Conservation (phyloP, 2,113 vertebrate genomes). For the Salvator merianae region DNA sequence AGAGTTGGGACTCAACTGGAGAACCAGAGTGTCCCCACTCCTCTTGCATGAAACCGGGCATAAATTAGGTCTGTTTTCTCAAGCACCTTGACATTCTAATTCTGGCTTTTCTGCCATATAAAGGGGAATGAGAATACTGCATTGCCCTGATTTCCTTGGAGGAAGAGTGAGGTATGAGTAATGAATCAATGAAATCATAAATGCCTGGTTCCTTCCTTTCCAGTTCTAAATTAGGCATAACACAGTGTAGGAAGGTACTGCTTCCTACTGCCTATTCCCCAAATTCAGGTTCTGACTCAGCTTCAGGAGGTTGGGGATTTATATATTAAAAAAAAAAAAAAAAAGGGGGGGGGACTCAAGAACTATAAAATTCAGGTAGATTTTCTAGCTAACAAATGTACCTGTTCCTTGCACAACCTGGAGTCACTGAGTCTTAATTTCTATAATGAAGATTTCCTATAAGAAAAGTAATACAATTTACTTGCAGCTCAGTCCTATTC, state of each 20-base stretch:
- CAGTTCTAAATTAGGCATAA: background rate
- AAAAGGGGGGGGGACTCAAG: background rate
- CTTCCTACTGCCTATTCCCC: background rate
- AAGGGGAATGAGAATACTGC: background rate
- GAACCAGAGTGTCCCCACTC: too few species aligned
- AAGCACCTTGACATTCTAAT: too few species aligned
- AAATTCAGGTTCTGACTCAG: conserved; percentile 9
- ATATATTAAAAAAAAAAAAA: background rate
- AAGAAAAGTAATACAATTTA: background rate
- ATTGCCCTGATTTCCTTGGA: background rate
- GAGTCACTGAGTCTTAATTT: background rate
- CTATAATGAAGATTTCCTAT: background rate
- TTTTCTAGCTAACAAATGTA: background rate
- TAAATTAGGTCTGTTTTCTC: too few species aligned
- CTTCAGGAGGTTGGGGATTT: background rate
- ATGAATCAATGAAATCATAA: background rate
- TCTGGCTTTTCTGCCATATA: too few species aligned
- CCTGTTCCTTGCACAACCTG: too few species aligned
- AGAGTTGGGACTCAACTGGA: too few species aligned
- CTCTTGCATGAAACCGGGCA: too few species aligned
- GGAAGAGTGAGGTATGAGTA: background rate
- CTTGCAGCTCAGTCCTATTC: background rate
- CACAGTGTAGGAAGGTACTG: background rate
- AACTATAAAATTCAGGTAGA: background rate
- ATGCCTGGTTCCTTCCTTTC: background rate